Conservation (phyloP, 2,113 vertebrate genomes). For the Pseudorhombus dupliciocellatus region DNA sequence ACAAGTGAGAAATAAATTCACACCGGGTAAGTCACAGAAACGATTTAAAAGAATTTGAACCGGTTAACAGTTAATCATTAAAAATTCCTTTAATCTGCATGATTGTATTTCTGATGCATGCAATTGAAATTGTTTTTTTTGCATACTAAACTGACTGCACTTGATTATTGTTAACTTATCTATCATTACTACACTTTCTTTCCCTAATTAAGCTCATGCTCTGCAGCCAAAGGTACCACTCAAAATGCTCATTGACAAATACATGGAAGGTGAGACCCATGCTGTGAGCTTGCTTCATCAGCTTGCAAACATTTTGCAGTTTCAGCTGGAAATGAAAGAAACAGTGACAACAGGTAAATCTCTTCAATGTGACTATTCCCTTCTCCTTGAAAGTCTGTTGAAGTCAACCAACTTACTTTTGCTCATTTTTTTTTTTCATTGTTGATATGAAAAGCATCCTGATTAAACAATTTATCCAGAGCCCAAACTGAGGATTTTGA, state of each 20-base stretch:
- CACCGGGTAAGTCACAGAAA: constrained; percentile 21
- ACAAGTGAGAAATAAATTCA: not conserved
- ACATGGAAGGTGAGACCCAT: constrained; percentile 79
- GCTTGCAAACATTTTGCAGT: constrained; percentile 79
- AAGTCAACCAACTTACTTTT: too few species aligned
- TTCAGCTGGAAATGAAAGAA: constrained; percentile 89
- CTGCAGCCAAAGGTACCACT: constrained; percentile 60
- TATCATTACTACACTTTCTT: not conserved
- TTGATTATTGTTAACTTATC: not conserved
- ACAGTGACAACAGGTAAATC: constrained; percentile 84
- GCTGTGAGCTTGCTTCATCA: constrained; percentile 87
- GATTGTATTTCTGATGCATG: not conserved
- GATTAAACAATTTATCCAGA: not conserved
- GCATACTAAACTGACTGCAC: not conserved
- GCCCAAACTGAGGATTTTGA: not conserved
- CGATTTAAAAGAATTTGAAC: not conserved
- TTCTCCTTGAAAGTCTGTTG: too few species aligned
- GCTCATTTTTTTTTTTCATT: too few species aligned
- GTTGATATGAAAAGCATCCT: too few species aligned
- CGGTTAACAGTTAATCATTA: too few species aligned
- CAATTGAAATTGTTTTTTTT: not conserved
- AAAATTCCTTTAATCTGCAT: not conserved
- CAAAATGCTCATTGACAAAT: constrained; percentile 80
- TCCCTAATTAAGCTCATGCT: constrained; percentile 18
- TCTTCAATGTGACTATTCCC: too few species aligned